A percentile compares a stretch with the other conserved stretches of the same genome.
Evolutionary conservation across 2,888 invertebrate species (phyloP).

Genomic region (Arrhopalites spinosus): DNA sequence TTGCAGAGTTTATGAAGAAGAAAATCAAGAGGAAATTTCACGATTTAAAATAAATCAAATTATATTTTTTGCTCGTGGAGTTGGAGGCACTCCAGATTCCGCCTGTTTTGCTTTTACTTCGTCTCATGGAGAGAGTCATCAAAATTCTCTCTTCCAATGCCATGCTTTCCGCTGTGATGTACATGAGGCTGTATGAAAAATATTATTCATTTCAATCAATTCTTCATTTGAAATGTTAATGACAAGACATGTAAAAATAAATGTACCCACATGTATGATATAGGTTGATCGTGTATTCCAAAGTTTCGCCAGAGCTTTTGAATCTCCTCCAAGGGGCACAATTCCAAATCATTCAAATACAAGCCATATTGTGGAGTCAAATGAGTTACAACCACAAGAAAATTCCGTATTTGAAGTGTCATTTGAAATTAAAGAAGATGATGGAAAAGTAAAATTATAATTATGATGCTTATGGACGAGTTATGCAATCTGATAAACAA

Average conservation of each 20-base stretch:
- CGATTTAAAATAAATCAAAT: slow-evolving; percentile 91
- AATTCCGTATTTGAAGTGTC: slow-evolving; percentile 76
- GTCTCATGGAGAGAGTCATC: slow-evolving; percentile 87
- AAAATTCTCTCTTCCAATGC: slow-evolving; percentile 91
- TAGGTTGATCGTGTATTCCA: slow-evolving; percentile 64
- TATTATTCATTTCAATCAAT: slow-evolving; percentile 23
- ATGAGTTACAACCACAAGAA: slow-evolving; percentile 11
- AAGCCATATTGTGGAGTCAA: neutral
- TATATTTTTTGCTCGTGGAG: slow-evolving; percentile 91
- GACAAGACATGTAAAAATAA: too few species aligned
- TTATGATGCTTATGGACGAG: neutral
- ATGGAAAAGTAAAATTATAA: slow-evolving; percentile 72
- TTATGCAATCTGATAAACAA: neutral
- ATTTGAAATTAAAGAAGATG: slow-evolving; percentile 91
- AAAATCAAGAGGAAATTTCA: slow-evolving; percentile 78
- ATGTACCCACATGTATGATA: too few species aligned
- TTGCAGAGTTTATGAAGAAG: slow-evolving; percentile 72
- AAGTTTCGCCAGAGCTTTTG: slow-evolving; percentile 91
- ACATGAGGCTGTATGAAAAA: slow-evolving; percentile 81
- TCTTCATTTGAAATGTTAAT: neutral
- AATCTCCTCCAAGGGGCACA: slow-evolving; percentile 33
- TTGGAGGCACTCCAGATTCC: slow-evolving; percentile 77
- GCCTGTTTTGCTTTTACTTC: slow-evolving; percentile 99
- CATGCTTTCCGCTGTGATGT: slow-evolving; percentile 96
- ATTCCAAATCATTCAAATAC: neutral